Evolutionary conservation across 2,113 vertebrate species (phyloP), one percentile per base, ranked within the genome.

Genomic region (Scortum barcoo): DNA sequence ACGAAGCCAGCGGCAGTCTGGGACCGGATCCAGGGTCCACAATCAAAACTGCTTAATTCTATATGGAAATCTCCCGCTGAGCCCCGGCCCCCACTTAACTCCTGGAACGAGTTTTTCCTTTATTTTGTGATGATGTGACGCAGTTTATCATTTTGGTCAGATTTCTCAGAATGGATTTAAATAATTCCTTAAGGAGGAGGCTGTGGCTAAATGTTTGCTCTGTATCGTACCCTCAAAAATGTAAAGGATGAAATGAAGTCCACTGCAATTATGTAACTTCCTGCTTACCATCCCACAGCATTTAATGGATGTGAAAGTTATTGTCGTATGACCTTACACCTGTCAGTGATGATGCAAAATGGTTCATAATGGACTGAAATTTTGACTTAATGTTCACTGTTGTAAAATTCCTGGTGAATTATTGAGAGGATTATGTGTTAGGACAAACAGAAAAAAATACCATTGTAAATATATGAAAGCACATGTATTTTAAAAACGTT

Each of bases 1-100:
- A 63, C 11, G 3, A 3, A 48, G 83, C 85, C 81, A 85, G 79
- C 68, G 30, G 48, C n/a, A 44, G 46, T 70, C 70, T 78, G 87
- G 81, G 82, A 40, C 69, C 44, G 3, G 46, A 19, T 91, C 83
- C 87, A 91, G 74, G 79, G 42, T 65, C 38, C 42, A 71, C 58
- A 78, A 60, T 77, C 77, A 53, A 74, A 77, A 75, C 77, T 66
- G 70, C 70, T 84, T 76, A 61, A 73, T 56, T 80, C 40, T 54
- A 14, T 62, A 20, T 60, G 24, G 50, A 69, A 78, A 76, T 74
- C 78, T 71, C 42, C 80, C 63, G 60, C 12, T 83, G 75, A 65
- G 60, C 8, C 16, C n/a, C 12, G 19, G 50, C 33, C 68, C 20
- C 54, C 72, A 73, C 75, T 81, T 67, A 33, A 33, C 82, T 80